Evolutionary conservation across 2,888 invertebrate species (phyloP), one percentile per base, ranked within the genome.

Genomic region (Thymelicus sylvestris): DNA sequence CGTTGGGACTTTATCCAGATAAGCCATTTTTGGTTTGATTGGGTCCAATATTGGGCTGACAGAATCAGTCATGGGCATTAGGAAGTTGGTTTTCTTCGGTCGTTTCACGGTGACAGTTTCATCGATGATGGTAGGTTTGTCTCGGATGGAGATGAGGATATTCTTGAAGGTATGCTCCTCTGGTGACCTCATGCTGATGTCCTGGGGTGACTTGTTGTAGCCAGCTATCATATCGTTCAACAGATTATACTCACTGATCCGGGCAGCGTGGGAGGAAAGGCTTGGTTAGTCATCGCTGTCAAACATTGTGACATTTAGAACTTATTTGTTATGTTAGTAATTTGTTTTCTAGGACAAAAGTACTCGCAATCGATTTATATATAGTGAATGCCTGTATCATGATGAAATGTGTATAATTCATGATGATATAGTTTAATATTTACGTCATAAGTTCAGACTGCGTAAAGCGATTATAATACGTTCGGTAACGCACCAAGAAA

Each of bases 211-310:
- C 64, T 89, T 90, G 73, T 86, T 87, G 82, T 88, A 88, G 10
- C 76, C 82, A 7, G 85, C 79, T 72, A 88, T 80, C n/a, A 88
- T 65, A 31, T 89, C 86, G 76, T 86, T 88, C 1, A 91, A 77
- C 7, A 86, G 73, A 70, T 87, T 87, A 83, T 94, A 94, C 94
- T 94, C 94, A 94, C 94, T 94, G 89, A n/a, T 76, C 83, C 72
- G 73, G 78, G 72, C 78, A 77, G 89, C 89, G 82, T 86, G 85
- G 72, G 75, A 68, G 75, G 70, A 80, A 74, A 74, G 1, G 50
- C 31, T 74, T 61, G 50, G 55, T 75, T 75, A 78, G 67, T 74
- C 38, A 39, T 61, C 60, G 41, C 75, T 76, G 76, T 74, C 31
- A 47, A 68, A 62, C 7, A 44, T 63, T 44, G 6, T 47, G 7